Conservation (phyloP, 92 coral and sea anemone genomes). For the Actinostola sp. region DNA sequence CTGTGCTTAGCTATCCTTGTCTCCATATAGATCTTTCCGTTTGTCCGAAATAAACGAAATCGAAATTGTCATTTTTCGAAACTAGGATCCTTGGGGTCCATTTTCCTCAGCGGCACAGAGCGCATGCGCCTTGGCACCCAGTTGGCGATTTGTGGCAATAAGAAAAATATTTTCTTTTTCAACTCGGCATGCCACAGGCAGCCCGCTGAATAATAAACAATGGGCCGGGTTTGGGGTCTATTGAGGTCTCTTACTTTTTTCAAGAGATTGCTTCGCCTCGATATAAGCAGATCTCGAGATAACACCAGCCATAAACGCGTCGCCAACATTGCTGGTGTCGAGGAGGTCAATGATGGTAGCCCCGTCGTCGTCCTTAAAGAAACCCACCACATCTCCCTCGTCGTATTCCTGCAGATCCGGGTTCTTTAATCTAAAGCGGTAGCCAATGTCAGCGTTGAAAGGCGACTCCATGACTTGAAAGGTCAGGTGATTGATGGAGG, state of each 20-base stretch:
- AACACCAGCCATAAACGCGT: constrained; percentile 92
- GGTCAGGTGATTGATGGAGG: constrained; percentile 80
- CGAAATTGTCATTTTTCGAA: no score
- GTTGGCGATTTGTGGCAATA: no score
- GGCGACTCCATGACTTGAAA: constrained; percentile 31
- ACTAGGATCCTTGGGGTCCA: no score
- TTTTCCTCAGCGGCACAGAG: no score
- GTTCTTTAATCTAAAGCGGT: constrained; percentile 75
- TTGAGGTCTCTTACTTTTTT: constrained; percentile 42
- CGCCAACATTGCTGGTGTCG: constrained; percentile 62
- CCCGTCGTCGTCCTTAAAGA: constrained; percentile 81
- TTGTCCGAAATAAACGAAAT: no score
- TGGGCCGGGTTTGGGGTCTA: no score
- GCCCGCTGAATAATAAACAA: no score
- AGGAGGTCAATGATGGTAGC: constrained; percentile 65
- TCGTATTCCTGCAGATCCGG: constrained; percentile 69
- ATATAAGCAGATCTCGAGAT: constrained; percentile 87
- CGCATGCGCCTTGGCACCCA: no score
- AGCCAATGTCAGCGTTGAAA: constrained; percentile 84
- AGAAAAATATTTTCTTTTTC: no score
- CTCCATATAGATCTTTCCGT: no score
- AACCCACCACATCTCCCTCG: constrained; percentile 96
- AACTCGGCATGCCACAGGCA: no score
- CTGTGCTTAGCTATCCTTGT: no score
- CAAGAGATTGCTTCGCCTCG: constrained; percentile 73